Percentiles rank a stretch among this genome's conserved stretches.
phyloP scores from a whole-genome alignment of 1,140 invertebrate species.

The Drosophila sp. region DNA sequence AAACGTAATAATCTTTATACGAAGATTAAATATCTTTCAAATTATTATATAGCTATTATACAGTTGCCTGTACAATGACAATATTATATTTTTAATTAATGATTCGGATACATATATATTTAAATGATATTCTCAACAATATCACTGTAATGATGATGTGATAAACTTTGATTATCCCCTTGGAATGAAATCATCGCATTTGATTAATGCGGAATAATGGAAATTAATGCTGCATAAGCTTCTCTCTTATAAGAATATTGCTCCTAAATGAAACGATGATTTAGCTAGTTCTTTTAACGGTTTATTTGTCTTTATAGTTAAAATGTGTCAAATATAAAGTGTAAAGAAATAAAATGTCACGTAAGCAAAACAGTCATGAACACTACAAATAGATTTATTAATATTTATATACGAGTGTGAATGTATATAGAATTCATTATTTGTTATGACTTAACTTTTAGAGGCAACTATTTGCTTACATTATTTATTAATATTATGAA shows the following conservation, averaged over 20 bases:
- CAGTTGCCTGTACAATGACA: too few species aligned
- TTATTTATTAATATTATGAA: conserved; percentile 19
- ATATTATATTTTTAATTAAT: too few species aligned
- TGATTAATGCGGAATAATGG: conserved; percentile 9
- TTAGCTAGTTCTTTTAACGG: conserved; percentile 1
- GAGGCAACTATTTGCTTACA: conserved; percentile 3
- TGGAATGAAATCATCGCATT: conserved; percentile 17
- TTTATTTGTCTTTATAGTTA: conserved; percentile 23
- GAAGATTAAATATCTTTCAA: too few species aligned
- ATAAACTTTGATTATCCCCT: conserved; percentile 8
- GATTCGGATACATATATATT: not conserved
- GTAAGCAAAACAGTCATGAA: conserved; percentile 17
- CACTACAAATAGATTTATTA: conserved; percentile 26
- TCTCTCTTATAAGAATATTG: not conserved
- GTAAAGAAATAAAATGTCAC: conserved; percentile 26
- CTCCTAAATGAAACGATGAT: conserved; percentile 1
- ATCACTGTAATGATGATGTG: not conserved
- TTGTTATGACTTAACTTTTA: conserved; percentile 25
- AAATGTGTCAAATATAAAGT: conserved; percentile 30
- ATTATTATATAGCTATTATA: too few species aligned
- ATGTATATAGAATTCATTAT: conserved; percentile 20
- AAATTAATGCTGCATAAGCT: conserved; percentile 7
- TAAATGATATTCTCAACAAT: not conserved
- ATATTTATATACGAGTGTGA: conserved; percentile 35
- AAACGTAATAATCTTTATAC: too few species aligned